Evolutionary conservation across 92 coral and sea anemone species (phyloP).

Genomic region (Epizoanthus stellaris): DNA sequence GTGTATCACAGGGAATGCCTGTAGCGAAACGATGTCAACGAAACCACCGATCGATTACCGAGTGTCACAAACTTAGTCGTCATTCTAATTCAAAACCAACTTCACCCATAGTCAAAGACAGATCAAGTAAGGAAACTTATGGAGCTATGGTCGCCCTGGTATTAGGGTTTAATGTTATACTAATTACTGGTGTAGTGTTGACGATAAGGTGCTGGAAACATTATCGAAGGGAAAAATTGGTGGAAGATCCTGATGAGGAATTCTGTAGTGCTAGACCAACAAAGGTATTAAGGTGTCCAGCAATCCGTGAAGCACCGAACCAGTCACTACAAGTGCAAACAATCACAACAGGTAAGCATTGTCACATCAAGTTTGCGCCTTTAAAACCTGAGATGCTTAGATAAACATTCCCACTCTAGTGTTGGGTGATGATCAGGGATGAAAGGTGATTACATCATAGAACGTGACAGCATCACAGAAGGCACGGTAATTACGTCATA

Average conservation of each 20-base stretch:
- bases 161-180: neutral
- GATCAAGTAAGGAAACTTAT: neutral
- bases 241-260: neutral
- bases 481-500: too few species aligned
- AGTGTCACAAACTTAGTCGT: neutral
- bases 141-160: neutral
- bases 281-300: neutral
- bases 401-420: too few species aligned
- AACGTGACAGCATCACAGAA: too few species aligned
- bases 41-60: neutral
- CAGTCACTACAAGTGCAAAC: neutral
- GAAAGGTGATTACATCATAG: too few species aligned
- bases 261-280: neutral
- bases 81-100: neutral
- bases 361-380: too few species aligned
- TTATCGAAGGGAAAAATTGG: neutral
- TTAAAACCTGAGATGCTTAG: too few species aligned
- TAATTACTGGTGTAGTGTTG: too few species aligned
- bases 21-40: slow-evolving; percentile 9
- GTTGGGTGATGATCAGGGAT: too few species aligned
- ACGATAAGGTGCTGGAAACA: neutral
- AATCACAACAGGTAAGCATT: slow-evolving; percentile 8
- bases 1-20: slow-evolving; percentile 34
- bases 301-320: neutral
- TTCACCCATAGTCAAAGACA: neutral